phyloP scores from a whole-genome alignment of 2,113 vertebrate genomes.

The Chaetodon trifascialis region DNA sequence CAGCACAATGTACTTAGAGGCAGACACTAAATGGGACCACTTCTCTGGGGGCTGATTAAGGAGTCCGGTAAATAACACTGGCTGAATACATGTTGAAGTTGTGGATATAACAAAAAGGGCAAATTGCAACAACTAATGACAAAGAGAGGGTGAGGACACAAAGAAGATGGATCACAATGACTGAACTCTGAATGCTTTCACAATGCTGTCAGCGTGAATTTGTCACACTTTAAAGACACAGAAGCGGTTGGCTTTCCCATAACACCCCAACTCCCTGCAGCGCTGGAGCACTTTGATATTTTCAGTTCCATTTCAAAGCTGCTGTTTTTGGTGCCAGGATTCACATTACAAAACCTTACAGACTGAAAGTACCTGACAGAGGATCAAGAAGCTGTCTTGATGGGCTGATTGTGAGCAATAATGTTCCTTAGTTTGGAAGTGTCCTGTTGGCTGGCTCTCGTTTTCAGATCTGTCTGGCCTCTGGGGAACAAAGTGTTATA shows the following conservation, averaged over 20 bases:
- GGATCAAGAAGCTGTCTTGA: conserved; percentile 54
- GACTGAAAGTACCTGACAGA: conserved; percentile 57
- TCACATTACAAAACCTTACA: conserved; percentile 25
- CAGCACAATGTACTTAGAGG: neutral
- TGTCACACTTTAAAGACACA: neutral
- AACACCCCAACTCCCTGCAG: conserved; percentile 30
- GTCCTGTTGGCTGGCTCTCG: conserved; percentile 4
- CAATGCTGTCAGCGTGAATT: conserved; percentile 2
- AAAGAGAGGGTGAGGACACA: conserved; percentile 2
- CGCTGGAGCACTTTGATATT: conserved; percentile 11
- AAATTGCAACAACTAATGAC: conserved; percentile 12
- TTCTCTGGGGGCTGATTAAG: neutral
- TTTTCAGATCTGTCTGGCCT: neutral
- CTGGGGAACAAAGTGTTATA: neutral
- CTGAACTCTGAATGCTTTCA: conserved; percentile 12
- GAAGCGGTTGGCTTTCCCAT: conserved; percentile 14
- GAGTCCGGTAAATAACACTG: conserved; percentile 4
- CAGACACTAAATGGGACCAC: neutral
- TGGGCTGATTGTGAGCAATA: conserved; percentile 8
- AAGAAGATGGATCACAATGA: conserved; percentile 3
- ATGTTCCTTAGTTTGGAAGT: conserved; percentile 23
- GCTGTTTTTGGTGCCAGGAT: conserved; percentile 43
- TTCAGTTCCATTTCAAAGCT: conserved; percentile 38
- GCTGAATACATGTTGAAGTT: neutral
- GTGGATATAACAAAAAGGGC: neutral